A percentile compares a stretch with the other conserved stretches of the same genome.
Conservation (phyloP, 2,888 invertebrate genomes). For the Latrodectus hesperus region DNA sequence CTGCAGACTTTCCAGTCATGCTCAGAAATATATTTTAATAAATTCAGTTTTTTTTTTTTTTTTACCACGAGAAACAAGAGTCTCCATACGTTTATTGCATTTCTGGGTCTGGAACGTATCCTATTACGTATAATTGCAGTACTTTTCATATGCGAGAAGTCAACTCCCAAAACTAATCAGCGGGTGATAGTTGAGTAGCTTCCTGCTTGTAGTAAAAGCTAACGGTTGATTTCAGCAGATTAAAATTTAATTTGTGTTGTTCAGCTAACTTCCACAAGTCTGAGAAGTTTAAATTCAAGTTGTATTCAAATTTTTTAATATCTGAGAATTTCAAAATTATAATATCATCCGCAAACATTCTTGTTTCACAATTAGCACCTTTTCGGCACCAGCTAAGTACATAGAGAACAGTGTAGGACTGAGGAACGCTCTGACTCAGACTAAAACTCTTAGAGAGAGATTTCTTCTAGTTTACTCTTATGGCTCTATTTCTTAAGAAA, state of each 20-base stretch:
- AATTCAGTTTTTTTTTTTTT: constrained; percentile 3
- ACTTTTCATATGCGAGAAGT: too few species aligned
- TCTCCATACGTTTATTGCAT: too few species aligned
- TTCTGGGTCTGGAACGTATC: background rate
- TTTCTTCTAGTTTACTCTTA: constrained; percentile 11
- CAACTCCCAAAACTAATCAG: too few species aligned
- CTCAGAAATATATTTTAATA: constrained; percentile 20
- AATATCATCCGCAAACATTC: constrained; percentile 12
- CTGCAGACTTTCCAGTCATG: constrained; percentile 3
- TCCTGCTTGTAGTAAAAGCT: too few species aligned
- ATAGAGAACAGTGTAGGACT: background rate
- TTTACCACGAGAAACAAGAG: background rate
- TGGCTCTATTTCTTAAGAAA: background rate
- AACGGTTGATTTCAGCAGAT: too few species aligned
- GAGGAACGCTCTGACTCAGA: background rate
- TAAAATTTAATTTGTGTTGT: too few species aligned
- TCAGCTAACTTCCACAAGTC: too few species aligned
- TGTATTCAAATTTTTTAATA: background rate
- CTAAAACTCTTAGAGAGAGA: too few species aligned
- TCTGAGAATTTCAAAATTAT: background rate
- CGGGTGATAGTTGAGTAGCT: too few species aligned
- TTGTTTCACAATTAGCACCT: background rate
- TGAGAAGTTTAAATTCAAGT: constrained; percentile 7
- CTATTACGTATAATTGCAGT: too few species aligned
- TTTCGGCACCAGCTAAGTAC: background rate